Conservation (phyloP, 2,797 vertebrate genomes). For the Rhinatrema bivittatum region DNA sequence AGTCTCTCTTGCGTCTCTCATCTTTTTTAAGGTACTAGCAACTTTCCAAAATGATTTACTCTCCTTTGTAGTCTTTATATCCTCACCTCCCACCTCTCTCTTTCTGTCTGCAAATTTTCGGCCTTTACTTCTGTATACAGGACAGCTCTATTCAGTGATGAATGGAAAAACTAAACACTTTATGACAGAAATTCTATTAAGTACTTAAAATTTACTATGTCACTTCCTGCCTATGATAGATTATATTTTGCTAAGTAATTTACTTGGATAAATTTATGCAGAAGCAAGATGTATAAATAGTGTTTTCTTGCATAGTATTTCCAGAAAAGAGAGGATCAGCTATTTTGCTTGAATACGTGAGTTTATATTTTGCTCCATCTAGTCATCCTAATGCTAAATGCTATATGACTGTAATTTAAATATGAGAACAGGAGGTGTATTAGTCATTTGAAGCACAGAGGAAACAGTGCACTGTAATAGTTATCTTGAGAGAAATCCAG, state of each 20-base stretch:
- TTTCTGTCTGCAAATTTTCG: too few species aligned
- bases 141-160: too few species aligned
- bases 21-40: slow-evolving; percentile 18
- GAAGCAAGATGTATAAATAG: not conserved
- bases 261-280: not conserved
- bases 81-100: too few species aligned
- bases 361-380: not conserved
- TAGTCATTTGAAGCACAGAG: too few species aligned
- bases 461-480: too few species aligned
- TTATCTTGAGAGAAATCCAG: too few species aligned
- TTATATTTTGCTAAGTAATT: not conserved
- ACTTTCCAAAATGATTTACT: slow-evolving; percentile 17
- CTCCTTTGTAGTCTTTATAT: too few species aligned
- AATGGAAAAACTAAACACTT: slow-evolving; percentile 3
- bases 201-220: not conserved
- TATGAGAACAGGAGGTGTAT: too few species aligned
- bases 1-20: slow-evolving; percentile 15
- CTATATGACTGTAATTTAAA: too few species aligned
- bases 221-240: not conserved
- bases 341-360: not conserved
- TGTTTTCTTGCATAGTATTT: slow-evolving; percentile 1
- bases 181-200: not conserved
- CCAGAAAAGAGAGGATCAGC: not conserved
- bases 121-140: too few species aligned
- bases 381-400: not conserved